Conservation (phyloP, 1,140 invertebrate species). For the Pseudomyrmex dendroicus region DNA sequence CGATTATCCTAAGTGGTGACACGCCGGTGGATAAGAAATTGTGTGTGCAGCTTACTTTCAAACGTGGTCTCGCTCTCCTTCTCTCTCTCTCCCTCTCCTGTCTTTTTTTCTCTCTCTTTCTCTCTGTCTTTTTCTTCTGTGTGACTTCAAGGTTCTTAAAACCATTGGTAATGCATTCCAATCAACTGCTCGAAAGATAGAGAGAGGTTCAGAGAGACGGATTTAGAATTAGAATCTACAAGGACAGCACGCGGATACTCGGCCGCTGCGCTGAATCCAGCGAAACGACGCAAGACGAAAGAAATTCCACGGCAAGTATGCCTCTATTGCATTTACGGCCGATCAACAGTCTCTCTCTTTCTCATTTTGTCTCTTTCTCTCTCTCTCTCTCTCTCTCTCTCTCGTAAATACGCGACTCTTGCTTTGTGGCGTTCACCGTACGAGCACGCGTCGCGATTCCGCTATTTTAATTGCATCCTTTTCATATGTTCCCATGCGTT, state of each 20-base stretch:
- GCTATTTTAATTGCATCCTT: slow-evolving; percentile 58
- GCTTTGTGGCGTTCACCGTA: slow-evolving; percentile 50
- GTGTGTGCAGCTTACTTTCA: slow-evolving; percentile 74
- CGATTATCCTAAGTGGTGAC: slow-evolving; percentile 69
- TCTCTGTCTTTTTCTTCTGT: too few species aligned
- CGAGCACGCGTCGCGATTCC: slow-evolving; percentile 51
- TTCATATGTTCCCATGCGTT: slow-evolving; percentile 28
- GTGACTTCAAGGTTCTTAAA: slow-evolving; percentile 75
- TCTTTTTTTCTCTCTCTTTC: too few species aligned
- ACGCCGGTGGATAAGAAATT: slow-evolving; percentile 70
- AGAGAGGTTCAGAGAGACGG: slow-evolving; percentile 75
- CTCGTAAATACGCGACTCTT: background rate
- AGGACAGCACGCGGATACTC: slow-evolving; percentile 72
- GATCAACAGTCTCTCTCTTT: slow-evolving; percentile 33
- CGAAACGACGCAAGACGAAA: slow-evolving; percentile 64
- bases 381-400: slow-evolving; percentile 21
- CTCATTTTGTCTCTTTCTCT: slow-evolving; percentile 9
- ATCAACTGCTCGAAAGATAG: slow-evolving; percentile 74
- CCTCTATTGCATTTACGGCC: slow-evolving; percentile 43
- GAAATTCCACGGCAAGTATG: slow-evolving; percentile 66
- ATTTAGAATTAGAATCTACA: slow-evolving; percentile 77
- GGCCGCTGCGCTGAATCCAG: slow-evolving; percentile 68
- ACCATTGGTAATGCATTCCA: slow-evolving; percentile 75
- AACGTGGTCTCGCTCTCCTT: slow-evolving; percentile 60
- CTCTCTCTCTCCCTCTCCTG: too few species aligned